Evolutionary conservation across 1,140 invertebrate species (phyloP), one percentile per base, ranked within the genome.

Genomic region (Diabrotica virgifera): DNA sequence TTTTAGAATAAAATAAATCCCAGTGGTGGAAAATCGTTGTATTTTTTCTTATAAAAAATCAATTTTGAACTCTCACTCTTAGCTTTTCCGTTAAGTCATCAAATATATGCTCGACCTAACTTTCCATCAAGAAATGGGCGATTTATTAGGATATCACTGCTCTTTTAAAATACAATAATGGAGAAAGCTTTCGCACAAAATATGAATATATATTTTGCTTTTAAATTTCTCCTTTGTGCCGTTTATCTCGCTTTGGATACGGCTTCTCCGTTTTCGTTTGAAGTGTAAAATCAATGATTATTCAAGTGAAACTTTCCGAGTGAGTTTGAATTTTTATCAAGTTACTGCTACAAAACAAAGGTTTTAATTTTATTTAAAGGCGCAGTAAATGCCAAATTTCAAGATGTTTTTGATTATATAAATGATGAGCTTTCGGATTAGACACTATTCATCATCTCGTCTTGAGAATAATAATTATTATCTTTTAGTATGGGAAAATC

Each of bases 121-220:
- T 6, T 46, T 46, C 40, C 40, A 46, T 46, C 40, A 46, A 46
- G 8, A 46, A 46, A 46, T n/a, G 40, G 40, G 8, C 40, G 40
- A 46, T 46, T 46, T 46, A 46, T 46, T 46, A 46, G 40, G 40
- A 46, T 46, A 46, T 46, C 40, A 46, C 40, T 46, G 40, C 40
- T 46, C 40, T 46, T 46, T 46, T n/a, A 46, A 46, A 46, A 46
- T 46, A 46, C 5, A 46, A 46, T 46, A 46, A 46, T 46, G n/a
- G 40, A 46, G 40, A 46, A 46, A 46, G 40, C 40, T 46, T 46
- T n/a, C 8, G 40, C 40, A 46, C 40, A 46, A 46, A 46, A 46
- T 46, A 46, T 46, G 40, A 46, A 46, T 46, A 46, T 46, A 46
- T 46, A 46, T 46, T 46, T 46, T 46, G 40, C 40, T 46, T 46